Evolutionary conservation across 2,113 vertebrate species (phyloP).

Genomic region (Paradisaea rubra): DNA sequence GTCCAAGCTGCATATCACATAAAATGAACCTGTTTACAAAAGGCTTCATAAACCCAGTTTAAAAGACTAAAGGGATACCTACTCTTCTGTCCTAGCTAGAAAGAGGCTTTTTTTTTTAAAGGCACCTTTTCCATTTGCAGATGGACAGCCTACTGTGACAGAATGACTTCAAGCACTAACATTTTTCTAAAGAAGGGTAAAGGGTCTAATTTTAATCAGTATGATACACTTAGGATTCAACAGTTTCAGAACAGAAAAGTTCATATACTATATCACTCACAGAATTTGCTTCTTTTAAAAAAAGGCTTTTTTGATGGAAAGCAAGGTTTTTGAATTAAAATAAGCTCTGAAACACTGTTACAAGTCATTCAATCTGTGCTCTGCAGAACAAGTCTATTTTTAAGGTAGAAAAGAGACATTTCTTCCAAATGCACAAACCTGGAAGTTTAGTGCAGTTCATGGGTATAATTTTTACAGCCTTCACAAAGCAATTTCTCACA

Average conservation of each 20-base stretch:
- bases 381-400: constrained; percentile 49
- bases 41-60: neutral
- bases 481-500: neutral
- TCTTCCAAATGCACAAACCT: constrained; percentile 6
- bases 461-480: neutral
- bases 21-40: neutral
- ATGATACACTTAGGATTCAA: neutral
- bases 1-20: neutral
- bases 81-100: neutral
- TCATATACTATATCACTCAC: neutral
- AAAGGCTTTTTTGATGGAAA: neutral
- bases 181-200: neutral
- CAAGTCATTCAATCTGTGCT: constrained; percentile 47
- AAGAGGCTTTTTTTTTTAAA: neutral
- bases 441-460: neutral
- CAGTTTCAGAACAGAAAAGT: neutral
- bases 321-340: constrained; percentile 40
- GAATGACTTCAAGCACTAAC: neutral
- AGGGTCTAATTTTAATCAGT: neutral
- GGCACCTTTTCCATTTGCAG: neutral
- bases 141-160: neutral
- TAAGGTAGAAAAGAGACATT: constrained; percentile 19
- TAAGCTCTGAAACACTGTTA: constrained; percentile 11
- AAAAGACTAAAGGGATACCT: neutral
- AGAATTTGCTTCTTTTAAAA: neutral